Evolutionary conservation across 2,113 vertebrate species (phyloP), one percentile per base, ranked within the genome.

Genomic region (Gobius niger): DNA sequence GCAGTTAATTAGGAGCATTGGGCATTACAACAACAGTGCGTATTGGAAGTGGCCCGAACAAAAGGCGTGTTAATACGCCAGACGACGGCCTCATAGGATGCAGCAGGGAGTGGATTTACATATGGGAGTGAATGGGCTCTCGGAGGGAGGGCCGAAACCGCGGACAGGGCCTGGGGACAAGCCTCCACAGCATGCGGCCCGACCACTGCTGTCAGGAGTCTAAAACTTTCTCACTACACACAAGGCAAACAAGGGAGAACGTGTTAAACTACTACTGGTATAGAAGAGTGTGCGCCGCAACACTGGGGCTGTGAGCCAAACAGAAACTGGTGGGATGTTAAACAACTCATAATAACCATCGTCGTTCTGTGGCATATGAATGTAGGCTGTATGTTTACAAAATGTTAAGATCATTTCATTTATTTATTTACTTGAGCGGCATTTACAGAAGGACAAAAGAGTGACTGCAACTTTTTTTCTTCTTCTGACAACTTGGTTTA

Each of bases 11-110:
- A 10, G 24, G 18, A 41, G 7, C 66, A 44, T 46, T 71, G 59
- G 47, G 49, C 68, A 61, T 77, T 63, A 75, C 71, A 63, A 68
- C 73, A 67, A 52, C 53, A 44, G 65, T 86, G 89, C 84, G 86
- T 89, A 89, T 89, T 90, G 74, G 76, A 47, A 34, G 15, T 54
- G 7, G 10, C 0, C n/a, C 47, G 68, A 68, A 88, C 83, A 88
- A 90, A 86, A 76, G 54, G 61, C 69, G 75, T 47, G 1, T 68
- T 90, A 78, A 83, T 82, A 86, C 7, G 78, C 85, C 75, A 90
- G 89, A 90, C 89, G 72, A 85, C 59, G 67, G 64, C 64, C 72
- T 83, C 63, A 78, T 82, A 57, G 75, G 77, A 60, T 84, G 14
- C 81, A 74, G 70, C 63, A 70, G 73, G 72, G 75, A 78, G 75